A percentile compares a stretch with the other conserved stretches of the same genome.
These are phyloP conservation scores for Ectobius pallidus DNA, from an alignment of 2,888 invertebrate species.

Conservation along the genomic window DNA sequence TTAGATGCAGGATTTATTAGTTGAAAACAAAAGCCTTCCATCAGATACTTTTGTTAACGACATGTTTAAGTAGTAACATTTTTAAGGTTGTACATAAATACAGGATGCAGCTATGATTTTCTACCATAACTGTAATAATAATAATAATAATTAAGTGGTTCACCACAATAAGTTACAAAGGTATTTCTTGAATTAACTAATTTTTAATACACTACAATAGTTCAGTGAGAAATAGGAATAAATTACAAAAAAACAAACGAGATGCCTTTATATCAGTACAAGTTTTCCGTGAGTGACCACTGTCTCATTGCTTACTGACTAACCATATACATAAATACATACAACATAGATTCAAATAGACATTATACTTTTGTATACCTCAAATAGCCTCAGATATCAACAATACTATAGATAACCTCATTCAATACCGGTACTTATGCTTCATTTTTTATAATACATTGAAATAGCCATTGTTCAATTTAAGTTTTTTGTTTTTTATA, in stretches of 20 bases:
- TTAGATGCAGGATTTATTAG: slow-evolving; percentile 22
- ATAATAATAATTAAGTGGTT: not conserved
- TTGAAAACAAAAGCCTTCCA: slow-evolving; percentile 37
- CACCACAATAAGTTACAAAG: not conserved
- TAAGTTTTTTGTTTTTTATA: slow-evolving; percentile 34
- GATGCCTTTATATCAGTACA: slow-evolving; percentile 38
- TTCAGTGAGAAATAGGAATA: not conserved
- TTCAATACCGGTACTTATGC: slow-evolving; percentile 35
- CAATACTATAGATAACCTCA: slow-evolving; percentile 34
- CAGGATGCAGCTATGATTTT: not conserved
- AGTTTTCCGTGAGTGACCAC: slow-evolving; percentile 35
- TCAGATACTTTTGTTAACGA: slow-evolving; percentile 15
- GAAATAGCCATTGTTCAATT: slow-evolving; percentile 31
- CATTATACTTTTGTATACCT: slow-evolving; percentile 37
- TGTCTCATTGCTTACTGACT: slow-evolving; percentile 21
- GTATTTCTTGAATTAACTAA: not conserved
- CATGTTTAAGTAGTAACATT: slow-evolving; percentile 25
- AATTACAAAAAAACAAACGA: slow-evolving; percentile 30
- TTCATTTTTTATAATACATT: slow-evolving; percentile 22
- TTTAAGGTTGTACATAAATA: slow-evolving; percentile 32
- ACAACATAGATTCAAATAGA: too few relatives aligned
- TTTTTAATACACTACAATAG: slow-evolving; percentile 6
- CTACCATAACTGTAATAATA: not conserved
- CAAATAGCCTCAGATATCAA: slow-evolving; percentile 33
- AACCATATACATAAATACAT: slow-evolving; percentile 20